Conservation (phyloP, 2,888 invertebrate genomes). For the Cheilosia scutellata region DNA sequence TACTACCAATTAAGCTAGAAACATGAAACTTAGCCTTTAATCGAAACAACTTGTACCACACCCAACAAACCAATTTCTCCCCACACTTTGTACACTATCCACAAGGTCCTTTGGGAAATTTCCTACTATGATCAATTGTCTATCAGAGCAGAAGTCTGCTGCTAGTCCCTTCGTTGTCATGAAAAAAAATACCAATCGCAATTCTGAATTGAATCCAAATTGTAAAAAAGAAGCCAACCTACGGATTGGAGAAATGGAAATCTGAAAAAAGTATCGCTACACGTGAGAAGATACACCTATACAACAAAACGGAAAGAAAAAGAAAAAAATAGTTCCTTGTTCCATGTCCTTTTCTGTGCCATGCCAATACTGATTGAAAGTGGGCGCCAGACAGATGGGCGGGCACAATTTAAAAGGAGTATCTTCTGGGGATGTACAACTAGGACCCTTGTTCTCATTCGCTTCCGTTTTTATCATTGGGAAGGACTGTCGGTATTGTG, state of each 20-base stretch:
- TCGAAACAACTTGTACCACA: slow-evolving; percentile 52
- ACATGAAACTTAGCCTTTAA: slow-evolving; percentile 59
- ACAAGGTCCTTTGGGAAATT: slow-evolving; percentile 51
- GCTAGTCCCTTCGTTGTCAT: slow-evolving; percentile 5
- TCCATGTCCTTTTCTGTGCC: slow-evolving; percentile 45
- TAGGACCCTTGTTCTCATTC: slow-evolving; percentile 50
- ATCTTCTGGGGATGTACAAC: slow-evolving; percentile 44
- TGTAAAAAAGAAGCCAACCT: slow-evolving; percentile 32
- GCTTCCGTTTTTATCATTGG: slow-evolving; percentile 53
- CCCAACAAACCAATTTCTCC: slow-evolving; percentile 33
- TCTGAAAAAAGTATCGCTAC: slow-evolving; percentile 37
- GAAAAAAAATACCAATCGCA: slow-evolving; percentile 43
- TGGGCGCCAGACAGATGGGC: slow-evolving; percentile 61
- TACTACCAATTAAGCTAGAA: slow-evolving; percentile 60
- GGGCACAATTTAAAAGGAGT: slow-evolving; percentile 36
- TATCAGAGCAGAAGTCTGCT: slow-evolving; percentile 22
- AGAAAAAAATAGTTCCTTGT: slow-evolving; percentile 29
- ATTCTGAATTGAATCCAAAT: slow-evolving; percentile 69
- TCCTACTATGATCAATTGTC: slow-evolving; percentile 52
- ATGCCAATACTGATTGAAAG: slow-evolving; percentile 69
- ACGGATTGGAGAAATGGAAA: not conserved
- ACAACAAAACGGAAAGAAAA: slow-evolving; percentile 39
- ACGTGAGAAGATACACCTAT: slow-evolving; percentile 56
- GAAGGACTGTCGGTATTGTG: slow-evolving; percentile 51
- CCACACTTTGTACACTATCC: not conserved